These are phyloP conservation scores for Aplysina aerophoba DNA, from an alignment of 37 sponge, comb jelly and placozoan genomes.

Conservation along the genomic window DNA sequence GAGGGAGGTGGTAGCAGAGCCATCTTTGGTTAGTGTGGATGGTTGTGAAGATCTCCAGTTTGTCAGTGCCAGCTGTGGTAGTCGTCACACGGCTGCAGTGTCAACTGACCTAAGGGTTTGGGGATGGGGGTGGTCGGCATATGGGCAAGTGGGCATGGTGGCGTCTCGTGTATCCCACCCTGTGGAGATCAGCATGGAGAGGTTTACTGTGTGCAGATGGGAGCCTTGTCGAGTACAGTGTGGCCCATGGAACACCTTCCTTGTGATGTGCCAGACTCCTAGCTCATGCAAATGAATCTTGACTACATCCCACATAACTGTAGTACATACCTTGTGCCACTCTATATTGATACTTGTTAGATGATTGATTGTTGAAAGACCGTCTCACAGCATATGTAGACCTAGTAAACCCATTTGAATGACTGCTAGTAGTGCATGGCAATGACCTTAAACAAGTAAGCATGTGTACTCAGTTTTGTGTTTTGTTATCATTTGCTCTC, in stretches of 20 bases:
- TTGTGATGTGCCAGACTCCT: neutral
- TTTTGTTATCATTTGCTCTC: neutral
- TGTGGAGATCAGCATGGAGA: neutral
- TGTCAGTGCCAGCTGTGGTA: neutral
- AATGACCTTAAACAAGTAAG: no score
- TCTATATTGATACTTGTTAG: no score
- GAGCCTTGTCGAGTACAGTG: neutral
- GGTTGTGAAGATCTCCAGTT: neutral
- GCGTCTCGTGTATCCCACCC: neutral
- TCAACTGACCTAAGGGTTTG: neutral
- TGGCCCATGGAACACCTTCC: conserved; percentile 27
- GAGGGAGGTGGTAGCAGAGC: conserved; percentile 15
- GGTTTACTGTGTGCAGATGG: neutral
- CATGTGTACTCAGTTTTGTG: no score
- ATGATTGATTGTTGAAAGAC: no score
- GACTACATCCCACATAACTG: no score
- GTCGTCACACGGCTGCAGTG: neutral
- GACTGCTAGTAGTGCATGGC: no score
- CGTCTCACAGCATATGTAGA: no score
- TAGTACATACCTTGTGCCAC: no score
- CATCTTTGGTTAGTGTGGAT: neutral
- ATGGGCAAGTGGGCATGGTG: conserved; percentile 20
- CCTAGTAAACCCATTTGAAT: no score
- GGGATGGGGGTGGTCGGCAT: conserved; percentile 36
- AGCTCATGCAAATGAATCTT: neutral